Base-by-base conservation (phyloP, 1,140 invertebrate genomes). In the Bombus consobrinus region DNA sequence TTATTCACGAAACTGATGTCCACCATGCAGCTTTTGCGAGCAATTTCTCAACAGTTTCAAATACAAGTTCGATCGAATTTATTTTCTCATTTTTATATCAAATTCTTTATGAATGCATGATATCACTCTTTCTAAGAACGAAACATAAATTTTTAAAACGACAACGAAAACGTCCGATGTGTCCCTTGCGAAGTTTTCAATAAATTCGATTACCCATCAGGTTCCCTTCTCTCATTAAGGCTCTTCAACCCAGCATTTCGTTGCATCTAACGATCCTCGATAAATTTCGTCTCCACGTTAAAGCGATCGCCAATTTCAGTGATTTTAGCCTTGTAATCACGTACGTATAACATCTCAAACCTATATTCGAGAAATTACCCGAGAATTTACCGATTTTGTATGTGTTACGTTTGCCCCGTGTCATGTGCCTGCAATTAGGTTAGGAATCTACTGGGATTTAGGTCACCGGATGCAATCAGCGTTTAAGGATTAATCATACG, bases 211-310 rank as follows among this genome's bases (percentile, higher is more conserved):
- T 53, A 62, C 72, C 59, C 72, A 37, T 82, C 81, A 83, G 81
- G 81, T 83, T 83, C 73, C 81, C 62, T 77, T 83, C 81, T 76
- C 72, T 68, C 73, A n/a, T 76, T 83, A 83, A 77, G 69, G 39
- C 71, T 82, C n/a, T 34, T 41, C 37, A 15, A 68, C 37, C 15
- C 57, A 41, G 5, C 64, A 34, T 83, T 83, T 82, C 71, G 57
- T 74, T 82, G 66, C 43, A 22, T 53, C 12, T 37, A 59, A 28
- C 66, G 68, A 39, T 71, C 32, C 47, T 32, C 25, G 28, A 71
- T 57, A 69, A 64, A 77, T 41, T 34, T 34, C 59, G 22, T 53
- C 25, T 25, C 22, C 32, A 37, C 64, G 4, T 37, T 28, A 81
- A 66, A 53, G 43, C 64, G 43, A 71, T 81, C 78, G 78, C 59